Base-by-base conservation (phyloP, 92 coral and sea anemone species). In the Plumapathes pennacea region DNA sequence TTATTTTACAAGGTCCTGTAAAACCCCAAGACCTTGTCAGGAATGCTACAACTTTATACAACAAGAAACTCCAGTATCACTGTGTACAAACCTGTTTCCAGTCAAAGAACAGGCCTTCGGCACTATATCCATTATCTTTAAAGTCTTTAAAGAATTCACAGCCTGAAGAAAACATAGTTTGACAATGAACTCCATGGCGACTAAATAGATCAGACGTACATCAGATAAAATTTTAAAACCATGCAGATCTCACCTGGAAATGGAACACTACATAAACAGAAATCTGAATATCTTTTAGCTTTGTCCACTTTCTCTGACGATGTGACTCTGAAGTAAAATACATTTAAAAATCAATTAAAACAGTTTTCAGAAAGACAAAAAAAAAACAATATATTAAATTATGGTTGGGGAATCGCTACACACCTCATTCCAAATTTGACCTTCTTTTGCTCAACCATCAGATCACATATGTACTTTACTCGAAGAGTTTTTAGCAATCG, bases 381-480 rank as follows among this genome's bases (percentile, higher is more conserved):
- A 50, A 8, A 0, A 21, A 2, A 26, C 7, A 55, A n/a, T n/a
- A n/a, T n/a, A n/a, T n/a, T n/a, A n/a, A n/a, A n/a, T n/a, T 1
- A 23, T 18, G 27, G 0, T 32, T 25, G 11, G 29, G 23, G 5
- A 38, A 45, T 10, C 13, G 7, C 3, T 18, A 33, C 69, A 23
- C 46, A 91, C 97, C 95, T 88, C 96, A 91, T 87, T 45, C 97
- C 97, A 91, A 78, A 91, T 68, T 91, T 91, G 71, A 91, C 97
- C 68, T 91, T 91, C 85, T 91, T 91, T 54, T 91, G 86, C 61
- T 91, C 97, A 13, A 91, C 85, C 97, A 91, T 91, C 52, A 91
- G 65, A 64, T 91, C 97, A 79, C 89, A 91, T 24, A 91, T 91
- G 42, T 79, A 87, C 25, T 74, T 86, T 55, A 91, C 97, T 47